Evolutionary conservation across 2,113 vertebrate genomes (phyloP).

Genomic region (Solea senegalensis): DNA sequence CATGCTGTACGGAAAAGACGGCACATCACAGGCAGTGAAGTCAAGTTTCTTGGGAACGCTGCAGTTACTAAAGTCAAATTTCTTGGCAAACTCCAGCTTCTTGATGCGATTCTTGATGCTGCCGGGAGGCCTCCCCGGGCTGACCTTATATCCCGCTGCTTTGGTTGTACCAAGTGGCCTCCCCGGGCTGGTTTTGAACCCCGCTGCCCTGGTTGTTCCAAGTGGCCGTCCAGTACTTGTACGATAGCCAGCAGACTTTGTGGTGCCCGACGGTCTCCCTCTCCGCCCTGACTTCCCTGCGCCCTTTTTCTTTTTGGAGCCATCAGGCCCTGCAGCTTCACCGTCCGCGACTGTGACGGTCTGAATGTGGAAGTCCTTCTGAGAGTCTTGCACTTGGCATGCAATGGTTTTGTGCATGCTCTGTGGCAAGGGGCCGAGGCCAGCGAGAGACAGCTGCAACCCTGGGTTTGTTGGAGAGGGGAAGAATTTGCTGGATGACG

Average conservation of each 20-base stretch:
- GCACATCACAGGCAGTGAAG: slow-evolving; percentile 87
- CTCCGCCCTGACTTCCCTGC: slow-evolving; percentile 92
- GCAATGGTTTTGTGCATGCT: slow-evolving; percentile 90
- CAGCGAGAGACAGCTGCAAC: slow-evolving; percentile 78
- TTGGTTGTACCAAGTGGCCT: slow-evolving; percentile 97
- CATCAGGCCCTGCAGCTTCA: slow-evolving; percentile 84
- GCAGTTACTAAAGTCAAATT: slow-evolving; percentile 92
- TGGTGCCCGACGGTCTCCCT: slow-evolving; percentile 95
- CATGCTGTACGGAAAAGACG: slow-evolving; percentile 90
- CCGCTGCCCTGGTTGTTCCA: slow-evolving; percentile 96
- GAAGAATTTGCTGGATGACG: slow-evolving; percentile 91
- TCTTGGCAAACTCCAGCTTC: slow-evolving; percentile 89
- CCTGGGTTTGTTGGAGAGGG: slow-evolving; percentile 84
- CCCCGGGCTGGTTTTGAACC: slow-evolving; percentile 98
- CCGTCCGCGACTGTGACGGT: slow-evolving; percentile 84
- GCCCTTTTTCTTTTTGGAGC: slow-evolving; percentile 96
- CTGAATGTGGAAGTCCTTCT: slow-evolving; percentile 87
- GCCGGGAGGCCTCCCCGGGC: slow-evolving; percentile 96
- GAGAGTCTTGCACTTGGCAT: slow-evolving; percentile 89
- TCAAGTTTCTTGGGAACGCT: slow-evolving; percentile 88
- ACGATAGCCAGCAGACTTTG: slow-evolving; percentile 96
- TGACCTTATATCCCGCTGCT: slow-evolving; percentile 98
- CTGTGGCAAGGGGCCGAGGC: slow-evolving; percentile 81
- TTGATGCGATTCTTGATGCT: slow-evolving; percentile 98
- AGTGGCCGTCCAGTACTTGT: slow-evolving; percentile 97